These are phyloP conservation scores for Watsonalla cultraria DNA, from an alignment of 2,888 invertebrate genomes.

Conservation along the genomic window DNA sequence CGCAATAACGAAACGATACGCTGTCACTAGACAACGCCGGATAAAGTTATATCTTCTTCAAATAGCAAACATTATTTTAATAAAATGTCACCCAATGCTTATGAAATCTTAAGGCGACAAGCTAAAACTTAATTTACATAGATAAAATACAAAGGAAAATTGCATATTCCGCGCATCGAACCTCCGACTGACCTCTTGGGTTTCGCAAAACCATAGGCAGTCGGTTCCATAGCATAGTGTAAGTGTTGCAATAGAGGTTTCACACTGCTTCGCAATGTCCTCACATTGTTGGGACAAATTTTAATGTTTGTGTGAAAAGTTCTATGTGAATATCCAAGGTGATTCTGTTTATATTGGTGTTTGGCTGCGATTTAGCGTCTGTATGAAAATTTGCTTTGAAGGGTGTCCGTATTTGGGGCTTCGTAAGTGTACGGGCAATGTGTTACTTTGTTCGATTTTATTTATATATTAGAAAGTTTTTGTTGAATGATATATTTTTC, in stretches of 20 bases:
- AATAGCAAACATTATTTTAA: background rate
- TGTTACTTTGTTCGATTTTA: background rate
- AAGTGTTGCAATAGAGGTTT: constrained; percentile 32
- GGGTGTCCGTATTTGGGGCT: background rate
- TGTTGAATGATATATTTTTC: no score
- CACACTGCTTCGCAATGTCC: constrained; percentile 37
- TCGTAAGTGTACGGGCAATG: background rate
- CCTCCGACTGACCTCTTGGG: constrained; percentile 38
- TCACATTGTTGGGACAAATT: constrained; percentile 32
- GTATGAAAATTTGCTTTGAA: background rate
- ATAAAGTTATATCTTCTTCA: no score
- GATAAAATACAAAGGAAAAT: constrained; percentile 46
- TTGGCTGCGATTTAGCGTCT: constrained; percentile 3
- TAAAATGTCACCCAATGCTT: background rate
- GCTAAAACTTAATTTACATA: constrained; percentile 31
- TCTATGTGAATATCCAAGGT: constrained; percentile 1
- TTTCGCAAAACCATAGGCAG: constrained; percentile 47
- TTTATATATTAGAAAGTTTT: no score
- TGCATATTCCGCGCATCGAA: constrained; percentile 36
- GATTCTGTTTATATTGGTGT: constrained; percentile 5
- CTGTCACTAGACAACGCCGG: no score
- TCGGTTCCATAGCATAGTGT: constrained; percentile 39
- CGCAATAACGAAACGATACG: no score
- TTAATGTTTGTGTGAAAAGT: constrained; percentile 7
- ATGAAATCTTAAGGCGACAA: background rate